A percentile compares a stretch with the other conserved stretches of the same genome.
Conservation (phyloP, 2,113 vertebrate genomes). For the Chaenogobius annularis region DNA sequence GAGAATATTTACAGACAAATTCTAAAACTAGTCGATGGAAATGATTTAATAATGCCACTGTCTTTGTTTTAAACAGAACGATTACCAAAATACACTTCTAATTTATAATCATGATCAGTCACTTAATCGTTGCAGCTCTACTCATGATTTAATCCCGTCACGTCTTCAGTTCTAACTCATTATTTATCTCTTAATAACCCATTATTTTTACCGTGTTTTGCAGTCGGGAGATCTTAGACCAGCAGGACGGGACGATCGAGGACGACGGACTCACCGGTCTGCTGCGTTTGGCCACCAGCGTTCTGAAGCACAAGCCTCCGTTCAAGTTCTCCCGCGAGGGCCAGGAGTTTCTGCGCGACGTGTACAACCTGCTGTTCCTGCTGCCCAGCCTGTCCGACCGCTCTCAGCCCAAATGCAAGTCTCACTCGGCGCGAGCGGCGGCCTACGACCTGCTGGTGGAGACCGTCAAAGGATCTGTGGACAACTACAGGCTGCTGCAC, state of each 20-base stretch:
- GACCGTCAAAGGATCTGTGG: conserved; percentile 95
- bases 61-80: too few relatives aligned
- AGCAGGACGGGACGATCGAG: conserved; percentile 93
- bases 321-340: conserved; percentile 98
- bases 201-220: background rate
- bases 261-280: conserved; percentile 96
- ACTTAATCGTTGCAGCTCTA: too few relatives aligned
- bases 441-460: conserved; percentile 97
- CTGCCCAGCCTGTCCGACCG: conserved; percentile 95
- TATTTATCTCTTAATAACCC: background rate
- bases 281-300: conserved; percentile 91
- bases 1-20: too few relatives aligned
- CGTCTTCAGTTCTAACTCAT: too few relatives aligned
- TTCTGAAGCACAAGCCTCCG: conserved; percentile 97
- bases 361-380: conserved; percentile 95
- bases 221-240: conserved; percentile 96
- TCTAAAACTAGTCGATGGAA: too few relatives aligned
- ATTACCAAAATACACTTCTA: too few relatives aligned
- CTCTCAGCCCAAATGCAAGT: conserved; percentile 96
- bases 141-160: too few relatives aligned
- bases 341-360: conserved; percentile 96
- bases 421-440: conserved; percentile 92
- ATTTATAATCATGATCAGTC: too few relatives aligned
- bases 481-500: conserved; percentile 97
- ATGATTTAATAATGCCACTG: too few relatives aligned